Evolutionary conservation across 2,113 vertebrate species (phyloP).

Genomic region (Protomyctophum bolini): DNA sequence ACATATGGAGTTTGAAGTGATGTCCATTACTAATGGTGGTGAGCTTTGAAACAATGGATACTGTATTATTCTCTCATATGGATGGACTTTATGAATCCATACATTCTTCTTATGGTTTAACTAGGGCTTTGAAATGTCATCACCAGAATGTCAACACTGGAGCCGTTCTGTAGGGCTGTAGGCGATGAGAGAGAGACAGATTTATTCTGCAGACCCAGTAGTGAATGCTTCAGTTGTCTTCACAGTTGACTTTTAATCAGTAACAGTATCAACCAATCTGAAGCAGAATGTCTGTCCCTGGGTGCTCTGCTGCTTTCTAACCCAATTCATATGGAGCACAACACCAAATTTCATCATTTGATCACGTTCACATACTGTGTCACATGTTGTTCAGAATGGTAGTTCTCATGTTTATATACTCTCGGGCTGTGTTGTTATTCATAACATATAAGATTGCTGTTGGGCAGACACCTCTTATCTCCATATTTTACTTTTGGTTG

Average conservation of each 20-base stretch:
- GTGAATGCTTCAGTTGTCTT: neutral
- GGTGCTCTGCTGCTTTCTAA: neutral
- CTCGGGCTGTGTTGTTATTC: constrained; percentile 1
- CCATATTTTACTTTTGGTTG: too few relatives aligned
- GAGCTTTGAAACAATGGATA: too few relatives aligned
- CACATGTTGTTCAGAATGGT: constrained; percentile 42
- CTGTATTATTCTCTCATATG: neutral
- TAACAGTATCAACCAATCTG: neutral
- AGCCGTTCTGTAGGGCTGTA: too few relatives aligned
- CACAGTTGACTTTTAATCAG: neutral
- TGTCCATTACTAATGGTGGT: neutral
- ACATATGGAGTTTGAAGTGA: neutral
- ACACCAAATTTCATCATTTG: constrained; percentile 28
- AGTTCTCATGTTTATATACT: constrained; percentile 36
- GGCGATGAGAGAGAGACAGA: too few relatives aligned
- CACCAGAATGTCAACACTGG: too few relatives aligned
- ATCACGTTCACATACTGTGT: constrained; percentile 2
- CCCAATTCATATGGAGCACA: neutral
- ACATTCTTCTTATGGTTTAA: too few relatives aligned
- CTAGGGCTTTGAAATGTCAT: too few relatives aligned
- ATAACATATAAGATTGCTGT: too few relatives aligned
- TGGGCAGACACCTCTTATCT: too few relatives aligned
- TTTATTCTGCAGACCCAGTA: too few relatives aligned
- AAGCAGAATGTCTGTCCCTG: neutral
- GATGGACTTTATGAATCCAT: neutral